These are phyloP conservation scores for Cheracebus regulus DNA, from an alignment of 2,797 vertebrate species.

Conservation along the genomic window DNA sequence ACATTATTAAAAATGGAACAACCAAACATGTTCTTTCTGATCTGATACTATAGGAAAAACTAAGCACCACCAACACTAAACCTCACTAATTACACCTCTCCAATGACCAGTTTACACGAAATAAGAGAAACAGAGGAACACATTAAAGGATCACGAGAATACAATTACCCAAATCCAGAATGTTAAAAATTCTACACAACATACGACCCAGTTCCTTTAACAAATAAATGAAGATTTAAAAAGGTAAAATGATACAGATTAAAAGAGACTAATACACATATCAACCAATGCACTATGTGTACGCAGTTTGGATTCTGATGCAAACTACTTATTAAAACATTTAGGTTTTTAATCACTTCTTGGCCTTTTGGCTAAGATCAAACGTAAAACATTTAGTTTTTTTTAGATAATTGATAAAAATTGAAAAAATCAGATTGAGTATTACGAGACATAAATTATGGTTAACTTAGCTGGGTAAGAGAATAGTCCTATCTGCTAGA, in stretches of 20 bases:
- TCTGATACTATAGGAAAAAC: not conserved
- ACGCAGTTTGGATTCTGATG: not conserved
- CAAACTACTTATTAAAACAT: not conserved
- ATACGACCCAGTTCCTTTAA: not conserved
- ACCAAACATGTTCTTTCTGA: not conserved
- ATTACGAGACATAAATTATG: not conserved
- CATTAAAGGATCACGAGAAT: not conserved
- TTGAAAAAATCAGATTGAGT: not conserved
- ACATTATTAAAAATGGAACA: not conserved
- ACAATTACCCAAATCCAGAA: slow-evolving; percentile 1
- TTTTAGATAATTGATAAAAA: not conserved
- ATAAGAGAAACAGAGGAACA: not conserved
- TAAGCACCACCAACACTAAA: not conserved
- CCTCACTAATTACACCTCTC: not conserved
- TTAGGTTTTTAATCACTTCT: not conserved
- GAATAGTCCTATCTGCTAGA: not conserved
- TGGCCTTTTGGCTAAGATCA: not conserved
- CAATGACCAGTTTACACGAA: not conserved
- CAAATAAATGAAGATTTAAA: slow-evolving; percentile 24
- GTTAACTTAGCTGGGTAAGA: not conserved
- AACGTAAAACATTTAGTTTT: not conserved
- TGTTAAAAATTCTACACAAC: not conserved
- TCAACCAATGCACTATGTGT: not conserved
- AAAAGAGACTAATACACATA: not conserved
- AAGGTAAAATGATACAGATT: not conserved